Conservation (phyloP, 2,113 vertebrate genomes). For the Malurus melanocephalus region DNA sequence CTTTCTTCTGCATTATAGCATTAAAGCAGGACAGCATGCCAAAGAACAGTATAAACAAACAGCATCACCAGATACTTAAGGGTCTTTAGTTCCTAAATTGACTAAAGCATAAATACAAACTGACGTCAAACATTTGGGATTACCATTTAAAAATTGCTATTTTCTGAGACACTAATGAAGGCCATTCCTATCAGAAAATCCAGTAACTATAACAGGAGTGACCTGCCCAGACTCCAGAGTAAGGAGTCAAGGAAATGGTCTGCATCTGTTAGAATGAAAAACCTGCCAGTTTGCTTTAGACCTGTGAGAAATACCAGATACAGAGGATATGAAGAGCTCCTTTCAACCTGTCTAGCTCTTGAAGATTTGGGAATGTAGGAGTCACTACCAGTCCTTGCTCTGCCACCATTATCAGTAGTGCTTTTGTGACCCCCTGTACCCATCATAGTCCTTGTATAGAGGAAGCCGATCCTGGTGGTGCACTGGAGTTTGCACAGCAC, state of each 20-base stretch:
- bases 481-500: neutral
- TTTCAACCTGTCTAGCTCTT: neutral
- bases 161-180: neutral
- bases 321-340: neutral
- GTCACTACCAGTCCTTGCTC: neutral
- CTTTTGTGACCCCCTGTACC: neutral
- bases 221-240: neutral
- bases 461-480: neutral
- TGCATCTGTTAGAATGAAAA: neutral
- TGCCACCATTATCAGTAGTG: neutral
- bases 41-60: constrained; percentile 11
- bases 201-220: neutral
- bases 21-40: neutral
- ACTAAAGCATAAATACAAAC: constrained; percentile 23
- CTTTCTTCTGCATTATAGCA: neutral
- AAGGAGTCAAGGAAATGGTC: neutral
- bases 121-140: constrained; percentile 9
- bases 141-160: neutral
- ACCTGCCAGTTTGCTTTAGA: neutral
- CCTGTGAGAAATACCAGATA: neutral
- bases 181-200: neutral
- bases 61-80: constrained; percentile 21
- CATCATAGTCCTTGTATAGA: neutral
- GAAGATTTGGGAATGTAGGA: neutral
- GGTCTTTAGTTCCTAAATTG: constrained; percentile 33